phyloP scores from a whole-genome alignment of 2,113 vertebrate species.

The Pseudolaguvia tuberculata region DNA sequence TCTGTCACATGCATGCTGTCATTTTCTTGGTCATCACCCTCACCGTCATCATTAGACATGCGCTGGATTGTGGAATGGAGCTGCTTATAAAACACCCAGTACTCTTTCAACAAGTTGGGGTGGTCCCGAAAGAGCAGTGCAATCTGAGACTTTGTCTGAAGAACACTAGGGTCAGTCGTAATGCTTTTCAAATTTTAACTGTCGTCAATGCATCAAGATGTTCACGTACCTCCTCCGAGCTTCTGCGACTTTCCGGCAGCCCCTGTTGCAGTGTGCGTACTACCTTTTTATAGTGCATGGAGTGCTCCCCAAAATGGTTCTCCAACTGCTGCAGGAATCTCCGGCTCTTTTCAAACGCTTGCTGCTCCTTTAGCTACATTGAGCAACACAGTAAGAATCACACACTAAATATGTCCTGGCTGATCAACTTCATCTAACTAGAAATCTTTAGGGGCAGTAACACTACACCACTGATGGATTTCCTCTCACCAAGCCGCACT shows the following conservation, averaged over 20 bases:
- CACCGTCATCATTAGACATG: conserved; percentile 50
- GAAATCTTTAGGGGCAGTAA: not conserved
- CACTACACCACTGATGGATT: not conserved
- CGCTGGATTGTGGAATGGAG: conserved; percentile 63
- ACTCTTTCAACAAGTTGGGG: conserved; percentile 77
- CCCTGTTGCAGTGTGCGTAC: conserved; percentile 81
- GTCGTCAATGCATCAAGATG: not conserved
- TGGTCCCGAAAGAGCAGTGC: conserved; percentile 76
- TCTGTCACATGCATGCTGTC: conserved; percentile 28
- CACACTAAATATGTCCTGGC: not conserved
- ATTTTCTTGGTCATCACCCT: conserved; percentile 58
- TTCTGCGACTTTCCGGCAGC: conserved; percentile 66
- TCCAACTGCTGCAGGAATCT: conserved; percentile 81
- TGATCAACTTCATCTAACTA: not conserved
- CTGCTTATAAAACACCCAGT: conserved; percentile 79
- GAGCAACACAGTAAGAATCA: not conserved
- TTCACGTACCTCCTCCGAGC: conserved; percentile 69
- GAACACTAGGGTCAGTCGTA: not conserved
- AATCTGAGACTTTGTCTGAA: conserved; percentile 78
- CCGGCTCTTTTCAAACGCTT: conserved; percentile 83
- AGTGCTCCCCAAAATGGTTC: conserved; percentile 78
- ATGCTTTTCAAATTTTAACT: not conserved
- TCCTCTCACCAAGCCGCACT: conserved; percentile 79
- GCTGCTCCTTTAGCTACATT: conserved; percentile 81
- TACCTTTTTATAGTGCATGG: conserved; percentile 79